Conservation (phyloP, 2,797 vertebrate species). For the Chelon auratus region DNA sequence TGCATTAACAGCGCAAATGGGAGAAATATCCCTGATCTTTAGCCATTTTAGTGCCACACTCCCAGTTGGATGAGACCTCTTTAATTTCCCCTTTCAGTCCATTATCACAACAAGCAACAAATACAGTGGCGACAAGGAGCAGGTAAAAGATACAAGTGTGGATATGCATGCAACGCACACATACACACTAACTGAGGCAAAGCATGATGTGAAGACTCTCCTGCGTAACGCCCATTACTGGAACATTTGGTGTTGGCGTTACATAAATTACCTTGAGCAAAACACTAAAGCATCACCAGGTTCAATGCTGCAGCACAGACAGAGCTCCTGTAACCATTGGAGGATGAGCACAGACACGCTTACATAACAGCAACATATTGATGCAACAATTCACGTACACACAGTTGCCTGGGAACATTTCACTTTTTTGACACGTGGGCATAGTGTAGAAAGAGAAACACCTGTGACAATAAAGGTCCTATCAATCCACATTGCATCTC, state of each 20-base stretch:
- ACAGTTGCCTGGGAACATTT: background rate
- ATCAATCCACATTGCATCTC: background rate
- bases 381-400: background rate
- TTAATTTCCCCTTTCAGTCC: constrained; percentile 27
- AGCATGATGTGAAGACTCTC: background rate
- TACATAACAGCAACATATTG: background rate
- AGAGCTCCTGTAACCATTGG: background rate
- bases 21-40: constrained; percentile 16
- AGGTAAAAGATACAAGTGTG: constrained; percentile 1
- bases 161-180: background rate
- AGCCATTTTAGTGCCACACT: constrained; percentile 11
- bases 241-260: constrained; percentile 5
- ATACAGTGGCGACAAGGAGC: constrained; percentile 25
- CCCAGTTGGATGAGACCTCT: constrained; percentile 24
- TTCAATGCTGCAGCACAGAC: constrained; percentile 15
- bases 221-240: background rate
- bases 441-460: background rate
- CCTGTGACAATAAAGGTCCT: background rate
- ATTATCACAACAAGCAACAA: constrained; percentile 30
- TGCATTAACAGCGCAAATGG: background rate
- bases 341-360: constrained; percentile 1
- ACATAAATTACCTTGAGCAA: constrained; percentile 24
- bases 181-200: background rate
- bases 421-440: too few species aligned
- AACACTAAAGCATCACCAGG: background rate